Percentiles rank a stretch among this genome's conserved stretches.
phyloP scores from a whole-genome alignment of 2,888 invertebrate species.

The Limnephilus marmoratus region DNA sequence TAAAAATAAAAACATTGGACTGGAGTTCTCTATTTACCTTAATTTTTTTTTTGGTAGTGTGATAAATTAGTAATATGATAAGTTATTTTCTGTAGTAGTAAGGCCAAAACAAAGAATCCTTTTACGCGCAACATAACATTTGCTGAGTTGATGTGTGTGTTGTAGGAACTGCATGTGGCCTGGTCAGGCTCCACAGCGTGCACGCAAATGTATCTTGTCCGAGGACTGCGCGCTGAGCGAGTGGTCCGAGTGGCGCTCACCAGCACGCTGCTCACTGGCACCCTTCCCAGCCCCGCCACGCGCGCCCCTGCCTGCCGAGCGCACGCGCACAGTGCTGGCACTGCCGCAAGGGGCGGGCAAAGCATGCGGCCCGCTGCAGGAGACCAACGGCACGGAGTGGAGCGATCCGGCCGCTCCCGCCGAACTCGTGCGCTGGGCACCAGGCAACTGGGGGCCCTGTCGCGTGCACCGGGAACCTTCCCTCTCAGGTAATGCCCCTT shows the following conservation, averaged over 20 bases:
- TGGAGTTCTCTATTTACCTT: background rate
- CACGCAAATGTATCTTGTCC: conserved; percentile 75
- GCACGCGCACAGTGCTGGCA: conserved; percentile 73
- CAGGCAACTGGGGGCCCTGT: conserved; percentile 76
- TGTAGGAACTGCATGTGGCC: conserved; percentile 53
- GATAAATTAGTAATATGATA: background rate
- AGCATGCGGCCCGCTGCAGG: conserved; percentile 75
- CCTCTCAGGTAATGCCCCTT: background rate
- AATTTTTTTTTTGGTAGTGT: background rate
- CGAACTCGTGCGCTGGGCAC: conserved; percentile 78
- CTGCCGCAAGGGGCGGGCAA: conserved; percentile 75
- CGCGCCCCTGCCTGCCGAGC: conserved; percentile 69
- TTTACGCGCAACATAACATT: background rate
- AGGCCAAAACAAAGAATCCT: background rate
- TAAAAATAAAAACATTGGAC: no score
- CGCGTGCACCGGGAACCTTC: conserved; percentile 65
- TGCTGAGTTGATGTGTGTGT: background rate
- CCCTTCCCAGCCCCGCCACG: conserved; percentile 76
- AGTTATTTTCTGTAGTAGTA: background rate
- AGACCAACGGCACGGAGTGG: conserved; percentile 68
- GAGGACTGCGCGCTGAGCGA: conserved; percentile 78
- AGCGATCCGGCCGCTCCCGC: conserved; percentile 67
- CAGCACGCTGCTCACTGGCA: conserved; percentile 74
- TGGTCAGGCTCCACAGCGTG: conserved; percentile 39
- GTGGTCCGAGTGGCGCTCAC: conserved; percentile 79